phyloP scores from a whole-genome alignment of 2,888 invertebrate genomes.

The Himalopsyche anomala region DNA sequence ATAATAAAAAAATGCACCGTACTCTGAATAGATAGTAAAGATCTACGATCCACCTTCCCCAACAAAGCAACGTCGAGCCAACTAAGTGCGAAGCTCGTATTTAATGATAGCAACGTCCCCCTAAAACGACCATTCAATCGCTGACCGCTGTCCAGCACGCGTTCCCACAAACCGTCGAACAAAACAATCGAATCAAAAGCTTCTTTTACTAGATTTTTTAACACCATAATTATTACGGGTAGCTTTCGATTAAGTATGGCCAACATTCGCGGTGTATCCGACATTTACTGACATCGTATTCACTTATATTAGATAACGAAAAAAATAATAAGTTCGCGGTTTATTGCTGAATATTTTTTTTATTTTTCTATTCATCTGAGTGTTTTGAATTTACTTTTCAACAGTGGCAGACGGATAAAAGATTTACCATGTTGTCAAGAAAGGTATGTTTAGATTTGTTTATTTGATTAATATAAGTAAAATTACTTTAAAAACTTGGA shows the following conservation, averaged over 20 bases:
- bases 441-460: not conserved
- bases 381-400: not conserved
- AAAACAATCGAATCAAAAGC: constrained; percentile 14
- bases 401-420: not conserved
- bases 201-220: not conserved
- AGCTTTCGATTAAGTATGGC: constrained; percentile 8
- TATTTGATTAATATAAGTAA: no score
- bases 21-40: constrained; percentile 28
- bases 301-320: not conserved
- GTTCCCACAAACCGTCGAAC: constrained; percentile 11
- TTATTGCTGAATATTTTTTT: not conserved
- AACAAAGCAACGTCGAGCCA: constrained; percentile 15
- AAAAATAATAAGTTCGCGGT: not conserved
- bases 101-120: constrained; percentile 57
- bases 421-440: constrained; percentile 5
- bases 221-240: not conserved
- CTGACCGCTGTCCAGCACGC: constrained; percentile 61
- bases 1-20: not conserved
- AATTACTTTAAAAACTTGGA: no score
- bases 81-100: constrained; percentile 53
- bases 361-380: not conserved
- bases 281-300: not conserved
- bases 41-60: constrained; percentile 48
- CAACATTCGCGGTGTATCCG: not conserved
- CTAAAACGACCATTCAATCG: constrained; percentile 56